Conservation (phyloP, 2,888 invertebrate genomes). For the Teinopalpus imperialis region DNA sequence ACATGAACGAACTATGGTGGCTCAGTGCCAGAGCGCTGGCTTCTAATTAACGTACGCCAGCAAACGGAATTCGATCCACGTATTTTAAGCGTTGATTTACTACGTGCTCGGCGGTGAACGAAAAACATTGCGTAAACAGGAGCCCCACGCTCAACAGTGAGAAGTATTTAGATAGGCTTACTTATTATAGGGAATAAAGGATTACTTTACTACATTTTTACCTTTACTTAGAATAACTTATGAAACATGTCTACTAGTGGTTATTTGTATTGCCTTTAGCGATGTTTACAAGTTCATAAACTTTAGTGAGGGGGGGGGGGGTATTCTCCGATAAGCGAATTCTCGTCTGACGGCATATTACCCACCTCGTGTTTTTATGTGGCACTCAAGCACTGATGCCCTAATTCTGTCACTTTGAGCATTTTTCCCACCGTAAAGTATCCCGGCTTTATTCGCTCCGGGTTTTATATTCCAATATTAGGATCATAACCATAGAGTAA, state of each 20-base stretch:
- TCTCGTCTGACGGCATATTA: constrained; percentile 31
- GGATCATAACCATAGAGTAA: neutral
- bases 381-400: neutral
- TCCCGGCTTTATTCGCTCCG: constrained; percentile 2
- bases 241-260: constrained; percentile 36
- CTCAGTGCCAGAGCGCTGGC: too few species aligned
- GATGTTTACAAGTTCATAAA: constrained; percentile 50
- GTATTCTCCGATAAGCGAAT: constrained; percentile 45
- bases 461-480: neutral
- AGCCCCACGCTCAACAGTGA: too few species aligned
- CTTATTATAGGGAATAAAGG: too few species aligned
- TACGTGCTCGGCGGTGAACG: too few species aligned
- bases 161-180: too few species aligned
- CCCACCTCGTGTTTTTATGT: constrained; percentile 14
- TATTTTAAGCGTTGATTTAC: too few species aligned
- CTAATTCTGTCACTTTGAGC: constrained; percentile 3
- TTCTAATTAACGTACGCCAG: too few species aligned
- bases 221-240: too few species aligned
- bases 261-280: constrained; percentile 52
- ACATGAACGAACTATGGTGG: too few species aligned
- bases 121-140: too few species aligned
- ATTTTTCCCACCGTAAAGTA: neutral
- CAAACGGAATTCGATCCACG: too few species aligned
- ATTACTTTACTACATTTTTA: too few species aligned
- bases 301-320: constrained; percentile 33